A percentile compares a stretch with the other conserved stretches of the same genome.
phyloP scores from a whole-genome alignment of 2,113 vertebrate species.

The Caranx melampygus region DNA sequence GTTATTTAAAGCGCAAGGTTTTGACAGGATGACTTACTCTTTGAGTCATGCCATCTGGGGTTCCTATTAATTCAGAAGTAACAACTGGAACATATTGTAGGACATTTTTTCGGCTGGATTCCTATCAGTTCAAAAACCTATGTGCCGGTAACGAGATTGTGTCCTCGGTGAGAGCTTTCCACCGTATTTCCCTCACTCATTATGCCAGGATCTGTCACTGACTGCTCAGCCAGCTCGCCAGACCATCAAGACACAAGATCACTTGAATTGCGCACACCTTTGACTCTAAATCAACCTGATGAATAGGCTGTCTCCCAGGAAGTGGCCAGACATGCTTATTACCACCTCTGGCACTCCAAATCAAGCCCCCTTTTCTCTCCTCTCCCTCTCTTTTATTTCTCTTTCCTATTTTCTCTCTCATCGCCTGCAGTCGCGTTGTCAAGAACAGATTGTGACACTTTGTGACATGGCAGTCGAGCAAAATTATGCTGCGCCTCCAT shows the following conservation, averaged over 20 bases:
- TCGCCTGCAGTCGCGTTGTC: conserved; percentile 82
- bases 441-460: conserved; percentile 95
- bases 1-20: conserved; percentile 10
- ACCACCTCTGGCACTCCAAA: conserved; percentile 91
- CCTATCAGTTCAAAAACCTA: neutral
- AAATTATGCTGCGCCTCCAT: conserved; percentile 92
- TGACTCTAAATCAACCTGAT: conserved; percentile 89
- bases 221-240: conserved; percentile 7
- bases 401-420: conserved; percentile 52
- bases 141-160: conserved; percentile 5
- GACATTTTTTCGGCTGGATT: neutral
- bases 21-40: conserved; percentile 14
- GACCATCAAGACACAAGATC: conserved; percentile 45
- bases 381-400: conserved; percentile 61
- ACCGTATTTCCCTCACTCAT: conserved; percentile 30
- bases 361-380: conserved; percentile 83
- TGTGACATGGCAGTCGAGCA: conserved; percentile 92
- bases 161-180: neutral
- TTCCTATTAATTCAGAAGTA: conserved; percentile 34
- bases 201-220: conserved; percentile 5
- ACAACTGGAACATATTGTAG: conserved; percentile 28
- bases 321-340: conserved; percentile 88
- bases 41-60: conserved; percentile 22
- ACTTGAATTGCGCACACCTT: conserved; percentile 82
- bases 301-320: conserved; percentile 86